Evolutionary conservation across 1,140 invertebrate species (phyloP).

Genomic region (Nephotettix cincticeps): DNA sequence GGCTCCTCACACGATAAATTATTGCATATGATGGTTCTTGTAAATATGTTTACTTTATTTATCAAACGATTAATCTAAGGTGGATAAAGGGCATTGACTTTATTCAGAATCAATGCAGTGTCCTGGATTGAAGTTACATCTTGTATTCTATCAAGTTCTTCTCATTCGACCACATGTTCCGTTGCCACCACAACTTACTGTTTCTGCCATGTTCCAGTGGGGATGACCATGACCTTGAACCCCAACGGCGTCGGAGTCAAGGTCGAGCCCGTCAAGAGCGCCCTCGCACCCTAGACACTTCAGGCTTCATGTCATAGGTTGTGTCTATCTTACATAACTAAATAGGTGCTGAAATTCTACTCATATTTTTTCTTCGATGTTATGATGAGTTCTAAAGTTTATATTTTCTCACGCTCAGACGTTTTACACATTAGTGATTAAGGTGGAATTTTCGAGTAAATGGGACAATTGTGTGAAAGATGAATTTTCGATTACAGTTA

Average conservation of each 20-base stretch:
- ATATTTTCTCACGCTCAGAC: slow-evolving; percentile 12
- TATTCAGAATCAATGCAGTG: too few species aligned
- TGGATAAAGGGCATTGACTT: too few species aligned
- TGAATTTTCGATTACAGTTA: too few species aligned
- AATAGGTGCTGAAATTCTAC: slow-evolving; percentile 7
- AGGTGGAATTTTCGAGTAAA: not conserved
- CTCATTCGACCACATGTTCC: too few species aligned
- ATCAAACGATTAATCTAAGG: too few species aligned
- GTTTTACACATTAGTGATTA: slow-evolving; percentile 7
- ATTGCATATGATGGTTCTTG: too few species aligned
- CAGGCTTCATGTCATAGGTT: not conserved
- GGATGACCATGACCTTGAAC: slow-evolving; percentile 44
- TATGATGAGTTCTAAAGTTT: slow-evolving; percentile 1
- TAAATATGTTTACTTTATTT: too few species aligned
- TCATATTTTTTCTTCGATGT: slow-evolving; percentile 12
- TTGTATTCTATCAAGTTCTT: too few species aligned
- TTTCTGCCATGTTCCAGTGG: slow-evolving; percentile 37
- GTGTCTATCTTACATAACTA: not conserved
- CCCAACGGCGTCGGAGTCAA: slow-evolving; percentile 44
- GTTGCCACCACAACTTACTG: too few species aligned
- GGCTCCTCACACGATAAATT: too few species aligned
- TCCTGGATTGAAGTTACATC: too few species aligned
- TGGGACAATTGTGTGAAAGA: too few species aligned
- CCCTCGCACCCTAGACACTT: not conserved
- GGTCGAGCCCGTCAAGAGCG: slow-evolving; percentile 39